A percentile compares a stretch with the other conserved stretches of the same genome.
These are phyloP conservation scores for Scleropages formosus DNA, from an alignment of 2,797 vertebrate genomes.

Conservation along the genomic window DNA sequence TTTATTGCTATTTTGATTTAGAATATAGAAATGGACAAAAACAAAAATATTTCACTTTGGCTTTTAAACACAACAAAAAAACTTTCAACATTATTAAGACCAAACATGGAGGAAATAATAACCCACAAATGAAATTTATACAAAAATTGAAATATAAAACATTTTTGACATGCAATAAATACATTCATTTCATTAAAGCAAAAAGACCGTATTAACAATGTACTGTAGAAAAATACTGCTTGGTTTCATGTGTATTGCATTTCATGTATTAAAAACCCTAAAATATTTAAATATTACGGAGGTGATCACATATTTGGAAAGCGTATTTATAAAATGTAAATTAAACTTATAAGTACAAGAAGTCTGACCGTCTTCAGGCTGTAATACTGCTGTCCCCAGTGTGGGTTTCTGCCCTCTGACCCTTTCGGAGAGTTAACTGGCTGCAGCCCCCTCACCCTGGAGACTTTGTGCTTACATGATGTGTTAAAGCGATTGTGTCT, in stretches of 20 bases:
- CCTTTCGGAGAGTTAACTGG: background rate
- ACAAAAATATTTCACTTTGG: slow-evolving; percentile 68
- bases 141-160: slow-evolving; percentile 69
- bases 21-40: slow-evolving; percentile 62
- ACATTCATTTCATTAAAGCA: slow-evolving; percentile 78
- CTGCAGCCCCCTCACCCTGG: background rate
- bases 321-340: slow-evolving; percentile 35
- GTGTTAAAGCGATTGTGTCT: background rate
- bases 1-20: slow-evolving; percentile 78
- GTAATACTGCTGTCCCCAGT: slow-evolving; percentile 25
- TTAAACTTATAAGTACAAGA: slow-evolving; percentile 47
- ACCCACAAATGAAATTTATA: slow-evolving; percentile 71
- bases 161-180: slow-evolving; percentile 82
- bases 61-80: slow-evolving; percentile 73
- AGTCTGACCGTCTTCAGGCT: slow-evolving; percentile 44
- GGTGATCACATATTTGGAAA: slow-evolving; percentile 30
- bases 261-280: slow-evolving; percentile 43
- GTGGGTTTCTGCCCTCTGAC: background rate
- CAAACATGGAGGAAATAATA: slow-evolving; percentile 59
- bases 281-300: slow-evolving; percentile 43
- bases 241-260: slow-evolving; percentile 67
- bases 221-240: slow-evolving; percentile 72
- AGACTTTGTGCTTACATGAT: background rate
- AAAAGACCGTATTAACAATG: slow-evolving; percentile 64
- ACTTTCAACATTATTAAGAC: slow-evolving; percentile 66